Base-by-base conservation (phyloP, 2,888 invertebrate species). In the Fragum whitleyi region DNA sequence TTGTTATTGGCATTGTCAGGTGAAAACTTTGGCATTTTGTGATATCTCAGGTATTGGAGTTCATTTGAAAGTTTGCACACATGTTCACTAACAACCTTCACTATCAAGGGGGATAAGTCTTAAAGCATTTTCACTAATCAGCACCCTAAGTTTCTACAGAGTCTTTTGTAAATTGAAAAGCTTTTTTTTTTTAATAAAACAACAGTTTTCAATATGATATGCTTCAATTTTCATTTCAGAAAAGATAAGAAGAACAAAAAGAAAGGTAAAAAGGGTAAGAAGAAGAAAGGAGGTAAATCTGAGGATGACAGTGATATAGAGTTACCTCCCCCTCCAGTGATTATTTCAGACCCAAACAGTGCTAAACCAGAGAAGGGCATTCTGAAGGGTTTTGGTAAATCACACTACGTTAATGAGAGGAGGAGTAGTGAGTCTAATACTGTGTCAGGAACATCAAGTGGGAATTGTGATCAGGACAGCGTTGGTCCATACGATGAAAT, bases 331-430 rank as follows among this genome's bases (percentile, higher is more conserved):
- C 92, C 92, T 26, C 92, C 92, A 1, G 84, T 90, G 19, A 92
- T 92, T 28, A 90, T 92, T 32, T 88, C 89, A 16, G 90, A 91
- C 70, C 91, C 91, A 9, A 88, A 90, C 74, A 90, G 90, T 81
- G 88, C 89, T n/a, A 89, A 90, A 83, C 93, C 93, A 16, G 92
- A 92, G 83, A 90, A 90, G 55, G 92, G 93, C 9, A 93, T 93
- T 68, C 87, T 93, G 47, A 93, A 93, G 76, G 89, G 90, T 77
- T 85, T 71, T 57, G 86, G 86, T 23, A 80, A 71, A 11, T 51
- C 85, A 36, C 85, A 85, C 53, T 85, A 85, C 47, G 74, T 77
- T 21, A 87, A 88, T 29, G 85, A 86, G n/a, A 74, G 89, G 42
- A 67, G 86, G 2, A 88, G 89, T 61, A 88, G 88, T 68, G 90